Percentiles rank a stretch among this genome's conserved stretches.
These are phyloP conservation scores for Plusia festucae DNA, from an alignment of 2,888 invertebrate species.

Conservation along the genomic window DNA sequence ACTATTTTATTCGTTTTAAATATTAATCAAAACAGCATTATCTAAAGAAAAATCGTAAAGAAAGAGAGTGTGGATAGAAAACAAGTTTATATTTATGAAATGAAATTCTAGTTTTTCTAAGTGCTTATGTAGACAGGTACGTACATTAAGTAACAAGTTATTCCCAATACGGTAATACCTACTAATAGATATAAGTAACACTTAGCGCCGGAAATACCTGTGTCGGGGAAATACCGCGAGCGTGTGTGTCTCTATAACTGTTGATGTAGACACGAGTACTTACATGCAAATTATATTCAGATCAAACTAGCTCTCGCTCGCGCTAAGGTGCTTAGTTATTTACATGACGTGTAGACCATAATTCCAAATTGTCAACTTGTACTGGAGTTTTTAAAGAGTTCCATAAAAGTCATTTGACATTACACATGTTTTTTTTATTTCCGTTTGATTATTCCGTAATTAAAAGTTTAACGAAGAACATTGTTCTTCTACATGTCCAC, in stretches of 20 bases:
- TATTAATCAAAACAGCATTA: background rate
- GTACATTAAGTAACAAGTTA: background rate
- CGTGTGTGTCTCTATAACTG: constrained; percentile 23
- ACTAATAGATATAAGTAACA: constrained; percentile 5
- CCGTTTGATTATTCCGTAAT: background rate
- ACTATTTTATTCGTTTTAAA: too few species aligned
- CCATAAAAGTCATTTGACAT: background rate
- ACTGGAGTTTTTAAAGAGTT: background rate
- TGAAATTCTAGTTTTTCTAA: background rate
- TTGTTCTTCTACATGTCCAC: too few species aligned
- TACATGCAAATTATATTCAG: constrained; percentile 6
- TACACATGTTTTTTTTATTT: background rate
- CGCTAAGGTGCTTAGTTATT: background rate
- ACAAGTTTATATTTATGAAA: background rate
- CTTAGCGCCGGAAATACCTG: constrained; percentile 35
- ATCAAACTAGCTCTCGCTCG: background rate
- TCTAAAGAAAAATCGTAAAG: background rate
- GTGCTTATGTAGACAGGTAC: background rate
- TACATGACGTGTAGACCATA: background rate
- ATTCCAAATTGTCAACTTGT: background rate
- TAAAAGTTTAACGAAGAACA: background rate
- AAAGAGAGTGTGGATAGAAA: background rate
- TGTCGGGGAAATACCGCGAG: constrained; percentile 33
- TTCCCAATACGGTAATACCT: background rate
- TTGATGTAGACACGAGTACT: constrained; percentile 24